A percentile compares a stretch with the other conserved stretches of the same genome.
Conservation (phyloP, 2,888 invertebrate genomes). For the Agrochola macilenta region DNA sequence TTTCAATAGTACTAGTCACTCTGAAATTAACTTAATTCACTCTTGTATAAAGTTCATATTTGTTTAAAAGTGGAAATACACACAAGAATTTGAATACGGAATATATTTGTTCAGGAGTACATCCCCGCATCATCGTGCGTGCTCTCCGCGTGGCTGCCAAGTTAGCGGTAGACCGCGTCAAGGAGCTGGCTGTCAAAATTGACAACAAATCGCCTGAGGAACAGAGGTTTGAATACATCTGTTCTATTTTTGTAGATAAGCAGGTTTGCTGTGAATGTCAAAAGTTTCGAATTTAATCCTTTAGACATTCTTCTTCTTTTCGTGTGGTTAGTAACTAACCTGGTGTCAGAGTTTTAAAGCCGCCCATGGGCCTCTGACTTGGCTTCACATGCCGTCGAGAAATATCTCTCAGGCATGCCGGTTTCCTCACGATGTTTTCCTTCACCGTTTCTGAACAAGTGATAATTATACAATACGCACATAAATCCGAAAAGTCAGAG, state of each 20-base stretch:
- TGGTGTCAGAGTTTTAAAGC: too few species aligned
- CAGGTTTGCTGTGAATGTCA: background rate
- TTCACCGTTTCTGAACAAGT: too few species aligned
- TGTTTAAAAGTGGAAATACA: too few species aligned
- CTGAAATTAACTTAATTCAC: background rate
- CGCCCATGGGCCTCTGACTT: too few species aligned
- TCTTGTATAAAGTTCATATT: background rate
- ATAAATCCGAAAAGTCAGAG: too few species aligned
- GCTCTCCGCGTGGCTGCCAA: slow-evolving; percentile 96
- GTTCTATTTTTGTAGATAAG: background rate
- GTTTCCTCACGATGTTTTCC: too few species aligned
- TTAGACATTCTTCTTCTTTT: too few species aligned
- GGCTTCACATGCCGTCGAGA: too few species aligned
- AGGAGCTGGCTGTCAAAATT: slow-evolving; percentile 95
- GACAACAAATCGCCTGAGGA: slow-evolving; percentile 92
- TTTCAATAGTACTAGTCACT: background rate
- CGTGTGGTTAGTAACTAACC: too few species aligned
- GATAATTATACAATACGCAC: too few species aligned
- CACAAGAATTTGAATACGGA: background rate
- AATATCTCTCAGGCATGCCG: too few species aligned
- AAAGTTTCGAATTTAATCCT: background rate
- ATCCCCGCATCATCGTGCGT: slow-evolving; percentile 97
- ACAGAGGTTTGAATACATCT: slow-evolving; percentile 88
- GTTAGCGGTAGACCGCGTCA: slow-evolving; percentile 95
- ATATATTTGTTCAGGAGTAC: slow-evolving; percentile 90